Percentiles rank a stretch among this genome's conserved stretches.
Evolutionary conservation across 2,888 invertebrate genomes (phyloP).

Genomic region (Pemphredon lugubris): DNA sequence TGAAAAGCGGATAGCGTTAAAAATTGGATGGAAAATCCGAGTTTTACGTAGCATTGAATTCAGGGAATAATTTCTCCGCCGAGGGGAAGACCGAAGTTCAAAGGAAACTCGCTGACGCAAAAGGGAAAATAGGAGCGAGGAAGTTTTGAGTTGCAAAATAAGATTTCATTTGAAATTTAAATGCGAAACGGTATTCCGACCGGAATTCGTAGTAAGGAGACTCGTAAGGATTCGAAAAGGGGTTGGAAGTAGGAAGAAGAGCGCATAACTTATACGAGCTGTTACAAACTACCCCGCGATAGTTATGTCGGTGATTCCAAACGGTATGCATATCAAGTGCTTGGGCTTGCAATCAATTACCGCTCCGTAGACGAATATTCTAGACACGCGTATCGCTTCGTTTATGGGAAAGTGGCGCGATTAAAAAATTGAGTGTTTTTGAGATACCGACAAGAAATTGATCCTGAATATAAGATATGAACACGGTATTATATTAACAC

Average conservation of each 20-base stretch:
- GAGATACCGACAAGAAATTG: too few relatives aligned
- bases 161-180: conserved; percentile 52
- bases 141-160: conserved; percentile 46
- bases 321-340: too few relatives aligned
- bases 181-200: conserved; percentile 13
- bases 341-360: too few relatives aligned
- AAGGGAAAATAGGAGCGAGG: conserved; percentile 18
- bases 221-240: conserved; percentile 16
- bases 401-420: too few relatives aligned
- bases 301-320: too few relatives aligned
- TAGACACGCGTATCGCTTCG: too few relatives aligned
- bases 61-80: conserved; percentile 9
- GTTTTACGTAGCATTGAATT: conserved; percentile 24
- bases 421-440: too few relatives aligned
- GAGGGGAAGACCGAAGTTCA: conserved; percentile 26
- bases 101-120: conserved; percentile 23
- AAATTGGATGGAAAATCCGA: conserved; percentile 11
- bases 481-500: too few relatives aligned
- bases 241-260: neutral
- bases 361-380: too few relatives aligned
- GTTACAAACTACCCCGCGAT: conserved; percentile 1
- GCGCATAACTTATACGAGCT: conserved; percentile 10
- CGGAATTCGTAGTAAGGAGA: conserved; percentile 20
- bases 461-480: too few relatives aligned
- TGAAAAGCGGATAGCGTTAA: conserved; percentile 18